Conservation (phyloP, 2,797 vertebrate genomes). For the Morelia viridis region DNA sequence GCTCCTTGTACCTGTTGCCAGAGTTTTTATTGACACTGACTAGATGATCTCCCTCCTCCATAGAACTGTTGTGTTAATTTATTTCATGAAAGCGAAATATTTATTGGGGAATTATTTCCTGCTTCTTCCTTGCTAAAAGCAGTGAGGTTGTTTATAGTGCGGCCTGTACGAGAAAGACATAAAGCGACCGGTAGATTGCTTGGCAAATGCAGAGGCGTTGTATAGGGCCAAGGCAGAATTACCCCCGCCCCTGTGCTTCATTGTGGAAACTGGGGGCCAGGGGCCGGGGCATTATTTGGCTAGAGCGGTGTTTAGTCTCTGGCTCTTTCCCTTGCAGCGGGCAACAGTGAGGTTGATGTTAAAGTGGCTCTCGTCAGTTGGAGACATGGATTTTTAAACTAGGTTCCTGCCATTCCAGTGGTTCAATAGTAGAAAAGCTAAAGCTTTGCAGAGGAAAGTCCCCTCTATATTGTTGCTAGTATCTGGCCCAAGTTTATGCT, state of each 20-base stretch:
- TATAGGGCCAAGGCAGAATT: not conserved
- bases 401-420: not conserved
- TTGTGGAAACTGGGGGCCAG: not conserved
- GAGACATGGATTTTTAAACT: not conserved
- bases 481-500: not conserved
- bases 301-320: not conserved
- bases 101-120: slow-evolving; percentile 71
- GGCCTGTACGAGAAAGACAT: slow-evolving; percentile 45
- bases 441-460: not conserved
- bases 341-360: not conserved
- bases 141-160: slow-evolving; percentile 46
- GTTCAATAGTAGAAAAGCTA: not conserved
- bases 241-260: not conserved
- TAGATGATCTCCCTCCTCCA: slow-evolving; percentile 37
- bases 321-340: not conserved
- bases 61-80: slow-evolving; percentile 73
- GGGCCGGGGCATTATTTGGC: not conserved
- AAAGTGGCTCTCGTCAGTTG: not conserved
- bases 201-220: slow-evolving; percentile 40
- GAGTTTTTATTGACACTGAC: slow-evolving; percentile 52
- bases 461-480: not conserved
- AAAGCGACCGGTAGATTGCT: not conserved
- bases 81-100: slow-evolving; percentile 74
- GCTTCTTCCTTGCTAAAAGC: slow-evolving; percentile 40
- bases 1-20: slow-evolving; percentile 42